These are phyloP conservation scores for Drosophila trichaetosa DNA, from an alignment of 2,888 invertebrate genomes.

Conservation along the genomic window DNA sequence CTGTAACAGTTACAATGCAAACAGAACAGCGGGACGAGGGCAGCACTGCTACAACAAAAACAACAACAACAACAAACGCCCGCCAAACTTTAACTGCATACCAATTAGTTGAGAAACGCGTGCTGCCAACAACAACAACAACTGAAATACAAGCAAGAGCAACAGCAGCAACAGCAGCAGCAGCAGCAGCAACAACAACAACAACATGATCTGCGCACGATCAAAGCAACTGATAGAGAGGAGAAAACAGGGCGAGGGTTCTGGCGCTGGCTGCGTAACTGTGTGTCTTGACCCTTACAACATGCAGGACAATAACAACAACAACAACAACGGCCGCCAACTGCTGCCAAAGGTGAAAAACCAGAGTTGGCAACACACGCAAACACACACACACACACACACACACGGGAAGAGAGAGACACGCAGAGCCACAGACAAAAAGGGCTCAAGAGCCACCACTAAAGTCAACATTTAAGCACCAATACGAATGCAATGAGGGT, in stretches of 20 bases:
- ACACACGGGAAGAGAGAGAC: slow-evolving; percentile 3
- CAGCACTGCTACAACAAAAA: slow-evolving; percentile 33
- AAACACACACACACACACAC: slow-evolving; percentile 9
- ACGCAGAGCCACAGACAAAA: slow-evolving; percentile 16
- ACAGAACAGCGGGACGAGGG: slow-evolving; percentile 43
- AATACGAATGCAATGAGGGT: slow-evolving; percentile 63
- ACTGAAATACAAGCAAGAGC: slow-evolving; percentile 30
- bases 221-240: slow-evolving; percentile 69
- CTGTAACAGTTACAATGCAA: slow-evolving; percentile 69
- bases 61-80: slow-evolving; percentile 59
- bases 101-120: slow-evolving; percentile 83
- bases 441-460: slow-evolving; percentile 68
- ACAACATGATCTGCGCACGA: slow-evolving; percentile 59
- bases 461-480: slow-evolving; percentile 61
- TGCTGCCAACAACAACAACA: slow-evolving; percentile 74
- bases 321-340: slow-evolving; percentile 65
- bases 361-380: slow-evolving; percentile 72
- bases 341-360: slow-evolving; percentile 82
- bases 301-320: slow-evolving; percentile 66
- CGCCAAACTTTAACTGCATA: slow-evolving; percentile 82
- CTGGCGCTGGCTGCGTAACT: slow-evolving; percentile 76
- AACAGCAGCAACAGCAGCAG: slow-evolving; percentile 25
- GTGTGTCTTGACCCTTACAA: slow-evolving; percentile 80
- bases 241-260: slow-evolving; percentile 21
- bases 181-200: slow-evolving; percentile 42